Percentiles rank a stretch among this genome's conserved stretches.
These are phyloP conservation scores for Drosophila acutilabella DNA, from an alignment of 2,888 invertebrate species.

Conservation along the genomic window DNA sequence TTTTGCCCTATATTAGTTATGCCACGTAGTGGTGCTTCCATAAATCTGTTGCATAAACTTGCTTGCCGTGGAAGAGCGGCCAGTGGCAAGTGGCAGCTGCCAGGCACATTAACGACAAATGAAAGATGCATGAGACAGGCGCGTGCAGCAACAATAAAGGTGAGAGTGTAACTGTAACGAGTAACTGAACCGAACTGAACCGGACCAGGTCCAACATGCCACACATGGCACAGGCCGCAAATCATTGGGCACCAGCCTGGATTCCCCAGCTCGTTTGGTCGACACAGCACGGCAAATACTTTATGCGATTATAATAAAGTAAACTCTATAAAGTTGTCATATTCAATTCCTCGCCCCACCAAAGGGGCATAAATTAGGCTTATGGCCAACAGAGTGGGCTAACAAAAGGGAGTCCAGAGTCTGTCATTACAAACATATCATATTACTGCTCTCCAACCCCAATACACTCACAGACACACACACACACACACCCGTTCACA, in stretches of 20 bases:
- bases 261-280: constrained; percentile 42
- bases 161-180: neutral
- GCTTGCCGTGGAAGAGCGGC: constrained; percentile 11
- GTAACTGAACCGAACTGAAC: constrained; percentile 27
- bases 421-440: constrained; percentile 15
- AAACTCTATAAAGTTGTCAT: constrained; percentile 77
- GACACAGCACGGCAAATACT: constrained; percentile 64
- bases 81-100: constrained; percentile 24
- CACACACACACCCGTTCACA: constrained; percentile 12
- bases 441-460: neutral
- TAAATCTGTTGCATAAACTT: constrained; percentile 79
- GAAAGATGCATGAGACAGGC: constrained; percentile 74
- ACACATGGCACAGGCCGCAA: constrained; percentile 8
- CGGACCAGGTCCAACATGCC: neutral
- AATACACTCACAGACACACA: neutral
- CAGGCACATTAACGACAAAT: constrained; percentile 71
- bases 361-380: constrained; percentile 76
- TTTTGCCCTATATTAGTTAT: constrained; percentile 27
- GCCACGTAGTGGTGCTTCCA: constrained; percentile 65
- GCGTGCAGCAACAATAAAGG: constrained; percentile 50
- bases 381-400: constrained; percentile 26
- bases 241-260: constrained; percentile 6
- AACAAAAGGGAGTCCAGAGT: neutral
- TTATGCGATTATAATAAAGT: constrained; percentile 81
- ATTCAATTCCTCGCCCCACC: constrained; percentile 71